A percentile compares a stretch with the other conserved stretches of the same genome.
Conservation (phyloP, 2,797 vertebrate species). For the Melanotaenia pygmaea region DNA sequence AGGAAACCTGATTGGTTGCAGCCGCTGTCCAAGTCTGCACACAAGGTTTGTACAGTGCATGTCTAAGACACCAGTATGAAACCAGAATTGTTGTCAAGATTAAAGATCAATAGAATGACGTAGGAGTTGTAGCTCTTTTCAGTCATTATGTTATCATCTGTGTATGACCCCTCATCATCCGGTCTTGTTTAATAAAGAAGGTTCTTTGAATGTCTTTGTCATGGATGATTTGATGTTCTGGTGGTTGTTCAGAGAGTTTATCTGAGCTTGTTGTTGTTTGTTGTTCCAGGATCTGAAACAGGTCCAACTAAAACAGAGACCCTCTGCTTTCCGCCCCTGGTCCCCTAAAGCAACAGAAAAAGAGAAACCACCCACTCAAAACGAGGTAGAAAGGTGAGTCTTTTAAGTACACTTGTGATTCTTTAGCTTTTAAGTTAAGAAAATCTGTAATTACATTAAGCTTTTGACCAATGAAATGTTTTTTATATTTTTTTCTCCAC, state of each 20-base stretch:
- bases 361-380: slow-evolving; percentile 84
- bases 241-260: slow-evolving; percentile 33
- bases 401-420: slow-evolving; percentile 6
- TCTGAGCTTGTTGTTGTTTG: slow-evolving; percentile 43
- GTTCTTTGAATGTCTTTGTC: slow-evolving; percentile 31
- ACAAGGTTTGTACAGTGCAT: slow-evolving; percentile 85
- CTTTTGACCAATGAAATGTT: not conserved
- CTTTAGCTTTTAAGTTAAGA: not conserved
- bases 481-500: slow-evolving; percentile 30
- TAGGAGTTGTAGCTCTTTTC: slow-evolving; percentile 29
- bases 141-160: slow-evolving; percentile 33
- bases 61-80: slow-evolving; percentile 27
- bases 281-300: slow-evolving; percentile 89
- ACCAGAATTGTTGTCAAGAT: slow-evolving; percentile 36
- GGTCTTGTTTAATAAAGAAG: slow-evolving; percentile 24
- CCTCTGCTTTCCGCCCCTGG: slow-evolving; percentile 98
- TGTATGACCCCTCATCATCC: slow-evolving; percentile 21
- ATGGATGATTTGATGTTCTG: slow-evolving; percentile 29
- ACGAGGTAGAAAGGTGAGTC: slow-evolving; percentile 82
- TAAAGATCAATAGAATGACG: slow-evolving; percentile 37
- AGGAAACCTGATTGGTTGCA: slow-evolving; percentile 93
- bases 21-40: slow-evolving; percentile 89
- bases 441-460: not conserved
- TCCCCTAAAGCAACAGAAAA: slow-evolving; percentile 91
- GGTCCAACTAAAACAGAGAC: slow-evolving; percentile 91